Evolutionary conservation across 2,888 invertebrate species (phyloP).

Genomic region (Dasysyrphus tricinctus): DNA sequence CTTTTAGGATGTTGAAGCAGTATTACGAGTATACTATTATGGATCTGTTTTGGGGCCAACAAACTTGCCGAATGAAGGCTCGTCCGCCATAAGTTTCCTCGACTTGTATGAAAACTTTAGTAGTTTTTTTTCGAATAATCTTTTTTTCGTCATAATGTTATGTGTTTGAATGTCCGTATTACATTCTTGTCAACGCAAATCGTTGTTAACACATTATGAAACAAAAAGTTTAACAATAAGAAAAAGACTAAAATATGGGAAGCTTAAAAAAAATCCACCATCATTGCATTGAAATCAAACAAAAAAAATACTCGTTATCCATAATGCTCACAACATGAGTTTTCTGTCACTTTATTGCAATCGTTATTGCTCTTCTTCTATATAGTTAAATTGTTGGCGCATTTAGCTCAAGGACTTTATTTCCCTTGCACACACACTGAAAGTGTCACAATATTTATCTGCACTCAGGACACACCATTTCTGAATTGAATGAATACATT

Average conservation of each 20-base stretch:
- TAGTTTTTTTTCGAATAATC: no score
- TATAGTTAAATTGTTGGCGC: slow-evolving; percentile 26
- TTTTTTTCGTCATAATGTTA: no score
- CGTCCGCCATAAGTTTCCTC: no score
- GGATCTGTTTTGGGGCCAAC: no score
- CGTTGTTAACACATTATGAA: neutral
- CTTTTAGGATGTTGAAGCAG: no score
- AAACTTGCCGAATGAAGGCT: no score
- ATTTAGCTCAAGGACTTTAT: slow-evolving; percentile 39
- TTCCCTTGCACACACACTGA: slow-evolving; percentile 4
- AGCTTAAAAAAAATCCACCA: neutral
- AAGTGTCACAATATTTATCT: slow-evolving; percentile 47
- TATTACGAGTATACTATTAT: no score
- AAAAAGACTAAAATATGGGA: neutral
- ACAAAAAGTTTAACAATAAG: neutral
- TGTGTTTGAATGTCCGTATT: neutral
- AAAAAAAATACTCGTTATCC: slow-evolving; percentile 8
- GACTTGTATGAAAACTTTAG: no score
- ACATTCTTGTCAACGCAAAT: neutral
- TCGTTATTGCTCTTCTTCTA: slow-evolving; percentile 3
- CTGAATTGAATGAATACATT: slow-evolving; percentile 41
- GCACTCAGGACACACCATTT: slow-evolving; percentile 31
- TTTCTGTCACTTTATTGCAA: slow-evolving; percentile 24
- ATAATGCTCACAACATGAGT: slow-evolving; percentile 24
- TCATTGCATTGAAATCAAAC: slow-evolving; percentile 3